Evolutionary conservation across 2,113 vertebrate genomes (phyloP).

Genomic region (Anarhynchus alexandrinus): DNA sequence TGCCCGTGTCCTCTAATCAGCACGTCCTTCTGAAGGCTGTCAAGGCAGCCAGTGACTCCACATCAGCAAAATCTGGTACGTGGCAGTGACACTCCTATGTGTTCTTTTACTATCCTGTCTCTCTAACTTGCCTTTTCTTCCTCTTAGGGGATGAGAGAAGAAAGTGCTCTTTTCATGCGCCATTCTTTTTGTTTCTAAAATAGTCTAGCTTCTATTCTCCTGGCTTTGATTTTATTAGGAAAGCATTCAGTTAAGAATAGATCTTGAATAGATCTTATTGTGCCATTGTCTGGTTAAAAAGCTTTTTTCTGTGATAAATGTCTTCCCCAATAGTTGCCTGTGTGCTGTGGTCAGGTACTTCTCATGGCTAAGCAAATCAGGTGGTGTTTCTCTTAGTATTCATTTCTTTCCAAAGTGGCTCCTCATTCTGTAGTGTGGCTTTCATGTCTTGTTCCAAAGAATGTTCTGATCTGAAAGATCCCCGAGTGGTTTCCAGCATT

Average conservation of each 20-base stretch:
- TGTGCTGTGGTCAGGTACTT: background rate
- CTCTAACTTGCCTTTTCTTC: background rate
- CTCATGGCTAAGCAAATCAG: background rate
- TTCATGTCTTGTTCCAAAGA: background rate
- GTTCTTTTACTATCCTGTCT: rapidly evolving
- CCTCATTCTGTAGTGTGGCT: background rate
- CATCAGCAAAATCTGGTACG: constrained; percentile 79
- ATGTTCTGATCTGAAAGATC: background rate
- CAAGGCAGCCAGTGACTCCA: constrained; percentile 78
- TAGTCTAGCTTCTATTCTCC: too few relatives aligned
- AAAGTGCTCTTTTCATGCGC: background rate
- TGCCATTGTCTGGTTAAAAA: background rate
- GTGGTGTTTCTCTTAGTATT: background rate
- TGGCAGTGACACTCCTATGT: rapidly evolving
- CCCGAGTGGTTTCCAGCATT: background rate
- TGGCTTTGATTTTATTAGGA: background rate
- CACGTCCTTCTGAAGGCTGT: constrained; percentile 86
- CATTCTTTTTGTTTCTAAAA: background rate
- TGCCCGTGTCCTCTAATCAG: constrained; percentile 80
- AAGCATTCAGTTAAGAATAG: background rate
- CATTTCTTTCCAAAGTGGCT: background rate
- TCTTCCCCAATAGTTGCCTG: background rate
- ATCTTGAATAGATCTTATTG: too few relatives aligned
- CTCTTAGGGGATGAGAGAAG: background rate
- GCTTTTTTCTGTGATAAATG: background rate